Conservation (phyloP, 2,113 vertebrate species). For the Gavialis gangeticus region DNA sequence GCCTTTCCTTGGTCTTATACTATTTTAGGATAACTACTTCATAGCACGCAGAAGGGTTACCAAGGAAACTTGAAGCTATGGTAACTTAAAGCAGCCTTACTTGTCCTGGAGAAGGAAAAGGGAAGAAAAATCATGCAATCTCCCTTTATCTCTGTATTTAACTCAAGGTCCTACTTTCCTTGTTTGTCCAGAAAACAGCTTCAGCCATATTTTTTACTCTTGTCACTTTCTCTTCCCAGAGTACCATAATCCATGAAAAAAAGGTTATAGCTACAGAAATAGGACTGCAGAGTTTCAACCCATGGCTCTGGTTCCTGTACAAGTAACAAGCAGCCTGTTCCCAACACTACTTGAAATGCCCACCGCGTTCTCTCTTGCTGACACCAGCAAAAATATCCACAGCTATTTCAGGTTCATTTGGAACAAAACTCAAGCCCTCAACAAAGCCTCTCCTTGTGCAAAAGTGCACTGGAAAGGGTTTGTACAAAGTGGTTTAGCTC, state of each 20-base stretch:
- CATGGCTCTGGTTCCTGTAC: neutral
- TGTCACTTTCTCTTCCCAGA: neutral
- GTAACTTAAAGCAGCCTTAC: slow-evolving; percentile 21
- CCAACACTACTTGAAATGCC: neutral
- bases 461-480: neutral
- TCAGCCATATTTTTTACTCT: neutral
- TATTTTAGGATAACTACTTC: slow-evolving; percentile 26
- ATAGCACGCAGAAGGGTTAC: neutral
- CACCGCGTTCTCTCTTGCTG: neutral
- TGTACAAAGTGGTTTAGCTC: neutral
- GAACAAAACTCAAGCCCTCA: neutral
- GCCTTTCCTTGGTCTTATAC: neutral
- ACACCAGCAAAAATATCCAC: neutral
- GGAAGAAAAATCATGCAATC: neutral
- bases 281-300: neutral
- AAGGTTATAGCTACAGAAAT: slow-evolving; percentile 24
- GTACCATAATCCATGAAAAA: accelerated
- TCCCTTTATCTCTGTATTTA: neutral
- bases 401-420: neutral
- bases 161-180: neutral
- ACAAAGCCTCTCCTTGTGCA: neutral
- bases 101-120: slow-evolving; percentile 21
- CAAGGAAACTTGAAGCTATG: slow-evolving; percentile 60
- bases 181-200: neutral
- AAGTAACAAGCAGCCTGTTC: neutral